Evolutionary conservation across 1,140 invertebrate species (phyloP), one percentile per base, ranked within the genome.

Genomic region (Cyclargus thomasi): DNA sequence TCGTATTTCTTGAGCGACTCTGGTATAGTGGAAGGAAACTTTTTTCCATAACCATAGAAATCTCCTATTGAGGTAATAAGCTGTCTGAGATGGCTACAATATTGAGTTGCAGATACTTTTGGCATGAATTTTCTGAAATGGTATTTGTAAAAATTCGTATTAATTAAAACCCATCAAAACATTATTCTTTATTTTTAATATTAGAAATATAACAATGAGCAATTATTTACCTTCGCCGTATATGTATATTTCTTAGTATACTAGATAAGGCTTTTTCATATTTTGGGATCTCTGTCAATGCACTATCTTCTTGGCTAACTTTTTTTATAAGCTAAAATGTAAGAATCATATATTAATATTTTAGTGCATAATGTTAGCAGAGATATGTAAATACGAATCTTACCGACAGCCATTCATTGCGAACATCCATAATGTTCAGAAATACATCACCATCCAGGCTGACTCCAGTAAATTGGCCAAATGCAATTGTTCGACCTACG

Each of bases 371-470:
- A 17, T 17, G n/a, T 22, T 53, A 29, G n/a, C 1, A 17, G 11
- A 22, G 21, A 76, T 29, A 29, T 29, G 8, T 29, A 7, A 29
- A 29, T 7, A 29, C 0, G 0, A 29, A 29, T 29, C 93, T 93
- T 92, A 96, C 95, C 89, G 97, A 96, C 62, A 97, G 91, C 97
- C 97, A 98, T 90, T 97, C 97, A 78, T 96, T 94, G 66, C 96
- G 91, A 22, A 98, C 97, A 93, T 98, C 97, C 14, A 96, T 96
- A 71, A 95, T 97, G 84, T 96, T 97, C 0, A 98, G 92, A 91
- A 95, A 95, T 18, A 98, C 94, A 79, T 96, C 94, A 1, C 97
- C 97, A 79, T 97, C 95, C 53, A 97, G 91, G 82, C 94, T 96
- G 5, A 98, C 95, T 16, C 97, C 97, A 21, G 97, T 97, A 75